These are phyloP conservation scores for Drosophila kuntzei DNA, from an alignment of 2,888 invertebrate species.

Conservation along the genomic window DNA sequence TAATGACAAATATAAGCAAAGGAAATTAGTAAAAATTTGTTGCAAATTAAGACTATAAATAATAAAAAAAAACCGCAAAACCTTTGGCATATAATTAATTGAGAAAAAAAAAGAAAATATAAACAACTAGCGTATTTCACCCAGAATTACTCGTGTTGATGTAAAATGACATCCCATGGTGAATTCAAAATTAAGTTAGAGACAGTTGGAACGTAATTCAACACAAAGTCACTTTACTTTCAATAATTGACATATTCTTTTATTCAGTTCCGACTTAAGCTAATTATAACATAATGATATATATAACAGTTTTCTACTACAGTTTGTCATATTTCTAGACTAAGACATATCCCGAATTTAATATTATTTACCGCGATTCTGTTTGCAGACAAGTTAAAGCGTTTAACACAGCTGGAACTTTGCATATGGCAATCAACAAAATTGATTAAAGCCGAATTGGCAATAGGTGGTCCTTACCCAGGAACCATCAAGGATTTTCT, in stretches of 20 bases:
- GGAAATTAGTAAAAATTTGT: constrained; percentile 67
- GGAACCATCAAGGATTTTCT: constrained; percentile 22
- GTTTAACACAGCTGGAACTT: constrained; percentile 10
- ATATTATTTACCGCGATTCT: not conserved
- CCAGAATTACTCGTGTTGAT: not conserved
- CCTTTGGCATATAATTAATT: constrained; percentile 42
- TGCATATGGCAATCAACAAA: constrained; percentile 73
- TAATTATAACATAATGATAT: too few relatives aligned
- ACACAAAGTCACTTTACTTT: too few relatives aligned
- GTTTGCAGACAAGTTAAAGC: not conserved
- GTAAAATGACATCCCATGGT: not conserved
- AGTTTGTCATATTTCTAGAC: too few relatives aligned
- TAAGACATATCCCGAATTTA: too few relatives aligned
- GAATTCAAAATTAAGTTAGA: not conserved
- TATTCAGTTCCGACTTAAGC: too few relatives aligned
- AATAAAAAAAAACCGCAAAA: constrained; percentile 30
- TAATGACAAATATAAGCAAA: constrained; percentile 62
- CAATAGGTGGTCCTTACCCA: constrained; percentile 8
- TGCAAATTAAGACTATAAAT: constrained; percentile 61
- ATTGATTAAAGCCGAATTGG: constrained; percentile 67
- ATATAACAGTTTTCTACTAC: too few relatives aligned
- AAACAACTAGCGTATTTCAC: not conserved
- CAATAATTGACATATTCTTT: too few relatives aligned
- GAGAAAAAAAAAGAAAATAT: constrained; percentile 12
- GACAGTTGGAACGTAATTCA: too few relatives aligned